Evolutionary conservation across 2,113 vertebrate genomes (phyloP).

Genomic region (Aspiorhynchus laticeps): DNA sequence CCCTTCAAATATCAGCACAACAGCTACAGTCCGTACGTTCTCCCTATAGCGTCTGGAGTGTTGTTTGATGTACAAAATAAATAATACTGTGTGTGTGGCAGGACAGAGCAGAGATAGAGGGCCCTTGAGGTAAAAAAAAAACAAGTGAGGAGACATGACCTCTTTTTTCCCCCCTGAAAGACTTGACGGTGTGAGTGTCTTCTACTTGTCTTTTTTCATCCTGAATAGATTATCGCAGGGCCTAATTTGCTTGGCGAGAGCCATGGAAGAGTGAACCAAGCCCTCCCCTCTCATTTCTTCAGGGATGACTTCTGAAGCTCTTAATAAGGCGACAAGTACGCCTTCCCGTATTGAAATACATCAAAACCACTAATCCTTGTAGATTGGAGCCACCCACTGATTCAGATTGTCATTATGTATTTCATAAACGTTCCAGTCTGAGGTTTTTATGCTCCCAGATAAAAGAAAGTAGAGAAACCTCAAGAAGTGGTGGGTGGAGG

Average conservation of each 20-base stretch:
- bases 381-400: conserved; percentile 76
- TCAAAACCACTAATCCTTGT: conserved; percentile 75
- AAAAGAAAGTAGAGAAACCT: conserved; percentile 42
- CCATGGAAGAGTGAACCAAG: conserved; percentile 63
- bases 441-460: conserved; percentile 68
- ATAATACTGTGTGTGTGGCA: not conserved
- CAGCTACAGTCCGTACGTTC: not conserved
- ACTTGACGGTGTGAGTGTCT: conserved; percentile 64
- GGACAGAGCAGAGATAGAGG: conserved; percentile 7
- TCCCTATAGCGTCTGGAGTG: not conserved
- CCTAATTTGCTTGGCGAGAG: conserved; percentile 74
- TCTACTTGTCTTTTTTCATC: conserved; percentile 50
- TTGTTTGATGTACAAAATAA: conserved; percentile 25
- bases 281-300: conserved; percentile 62
- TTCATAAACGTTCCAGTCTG: conserved; percentile 76
- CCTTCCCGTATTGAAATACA: conserved; percentile 72
- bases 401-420: conserved; percentile 77
- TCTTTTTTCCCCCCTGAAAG: conserved; percentile 59
- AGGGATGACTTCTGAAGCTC: conserved; percentile 74
- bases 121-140: conserved; percentile 16
- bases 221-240: conserved; percentile 68
- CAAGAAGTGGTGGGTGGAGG: conserved; percentile 59
- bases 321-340: conserved; percentile 77
- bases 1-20: not conserved
- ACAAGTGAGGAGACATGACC: conserved; percentile 49